Evolutionary conservation across 2,113 vertebrate species (phyloP), one percentile per base, ranked within the genome.

Genomic region (Prolemur simus): DNA sequence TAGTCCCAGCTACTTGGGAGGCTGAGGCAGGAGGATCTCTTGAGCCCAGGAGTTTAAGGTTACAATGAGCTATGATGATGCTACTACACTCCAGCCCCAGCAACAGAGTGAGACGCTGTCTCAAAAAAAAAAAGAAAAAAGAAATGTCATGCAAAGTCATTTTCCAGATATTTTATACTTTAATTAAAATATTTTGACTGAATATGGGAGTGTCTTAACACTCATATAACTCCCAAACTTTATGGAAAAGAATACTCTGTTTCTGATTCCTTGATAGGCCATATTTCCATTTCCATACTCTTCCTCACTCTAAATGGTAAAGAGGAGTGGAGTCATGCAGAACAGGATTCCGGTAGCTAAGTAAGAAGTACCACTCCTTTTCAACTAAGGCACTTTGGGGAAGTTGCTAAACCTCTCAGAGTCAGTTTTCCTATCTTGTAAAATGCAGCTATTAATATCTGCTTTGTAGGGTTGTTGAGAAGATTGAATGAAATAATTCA

Each of bases 101-200:
- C 25, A 27, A 63, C 58, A 63, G 25, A 63, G 3, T 12, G 58
- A 63, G 58, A 63, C 9, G 8, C 23, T 63, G 58, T 25, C 58
- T 60, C 21, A 60, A 25, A 60, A 60, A 60, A 60, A 27, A 5
- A 54, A 54, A 52, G 5, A 52, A 15, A 17, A 52, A 18, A 52
- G 52, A 58, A 58, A 58, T 58, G 81, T 88, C 34, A 42, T 5
- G 42, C 34, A 87, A 96, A 92, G 64, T 82, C 58, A 27, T 66
- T 32, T 87, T 83, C 89, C 54, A 80, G 64, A 80, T 89, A 89
- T 29, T 29, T 73, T 85, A 94, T 1, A 25, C 27, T 34, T 66
- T 63, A 71, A 66, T 96, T 63, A 64, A 96, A 89, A 32, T 81
- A 91, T 54, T 92, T 94, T 78, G 71, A 64, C 74, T 49, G 14